Evolutionary conservation across 2,797 vertebrate species (phyloP).

Genomic region (Chaetophractus vellerosus): DNA sequence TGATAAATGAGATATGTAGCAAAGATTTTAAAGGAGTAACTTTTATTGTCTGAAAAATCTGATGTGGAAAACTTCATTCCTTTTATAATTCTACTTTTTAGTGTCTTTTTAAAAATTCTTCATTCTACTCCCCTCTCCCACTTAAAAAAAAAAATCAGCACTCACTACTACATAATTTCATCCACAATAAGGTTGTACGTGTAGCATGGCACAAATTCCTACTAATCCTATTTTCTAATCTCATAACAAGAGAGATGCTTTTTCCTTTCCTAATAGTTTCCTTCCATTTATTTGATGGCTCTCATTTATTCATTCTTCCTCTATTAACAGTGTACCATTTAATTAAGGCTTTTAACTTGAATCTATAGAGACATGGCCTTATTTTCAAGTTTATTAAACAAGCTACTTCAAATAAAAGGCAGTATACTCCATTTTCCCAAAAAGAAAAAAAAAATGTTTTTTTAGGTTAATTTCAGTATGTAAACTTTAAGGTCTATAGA

Average conservation of each 20-base stretch:
- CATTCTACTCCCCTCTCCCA: neutral
- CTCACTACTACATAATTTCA: neutral
- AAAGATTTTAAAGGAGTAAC: neutral
- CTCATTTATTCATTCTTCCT: neutral
- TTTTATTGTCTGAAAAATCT: conserved; percentile 25
- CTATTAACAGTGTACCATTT: neutral
- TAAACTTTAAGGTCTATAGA: neutral
- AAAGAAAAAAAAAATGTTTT: neutral
- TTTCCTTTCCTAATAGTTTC: neutral
- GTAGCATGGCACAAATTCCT: neutral
- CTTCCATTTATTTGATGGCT: neutral
- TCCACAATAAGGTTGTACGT: neutral
- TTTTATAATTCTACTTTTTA: conserved; percentile 32
- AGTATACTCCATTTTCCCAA: neutral
- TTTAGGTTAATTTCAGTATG: neutral
- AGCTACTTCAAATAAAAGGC: neutral
- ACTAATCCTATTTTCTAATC: neutral
- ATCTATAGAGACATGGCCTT: neutral
- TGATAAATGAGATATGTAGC: neutral
- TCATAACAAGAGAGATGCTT: neutral
- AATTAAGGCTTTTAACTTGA: neutral
- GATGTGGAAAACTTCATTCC: neutral
- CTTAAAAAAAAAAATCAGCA: neutral
- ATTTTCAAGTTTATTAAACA: no score
- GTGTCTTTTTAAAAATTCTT: neutral